Conservation (phyloP, 2,888 invertebrate genomes). For the Congeria kusceri region DNA sequence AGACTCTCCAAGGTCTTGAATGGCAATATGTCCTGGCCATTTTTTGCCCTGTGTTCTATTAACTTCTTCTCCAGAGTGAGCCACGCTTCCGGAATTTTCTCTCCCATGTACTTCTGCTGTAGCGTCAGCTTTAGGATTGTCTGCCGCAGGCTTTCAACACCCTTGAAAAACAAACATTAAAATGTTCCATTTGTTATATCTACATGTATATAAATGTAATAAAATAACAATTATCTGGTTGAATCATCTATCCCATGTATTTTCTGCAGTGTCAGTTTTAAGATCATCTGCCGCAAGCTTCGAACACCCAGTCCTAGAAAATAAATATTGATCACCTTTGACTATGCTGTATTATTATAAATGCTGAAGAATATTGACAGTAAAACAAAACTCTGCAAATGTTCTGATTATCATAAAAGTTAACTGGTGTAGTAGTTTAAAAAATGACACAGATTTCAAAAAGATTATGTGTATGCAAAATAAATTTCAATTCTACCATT, state of each 20-base stretch:
- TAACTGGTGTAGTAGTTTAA: too few relatives aligned
- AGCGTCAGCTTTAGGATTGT: constrained; percentile 77
- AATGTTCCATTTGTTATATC: not conserved
- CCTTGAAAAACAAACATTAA: constrained; percentile 71
- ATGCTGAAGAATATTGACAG: too few relatives aligned
- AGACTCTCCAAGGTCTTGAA: constrained; percentile 66
- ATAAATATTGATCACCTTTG: not conserved
- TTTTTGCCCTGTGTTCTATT: constrained; percentile 65
- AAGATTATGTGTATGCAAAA: too few relatives aligned
- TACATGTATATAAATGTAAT: not conserved
- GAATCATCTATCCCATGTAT: constrained; percentile 85
- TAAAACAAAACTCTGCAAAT: too few relatives aligned
- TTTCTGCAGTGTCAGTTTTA: constrained; percentile 80
- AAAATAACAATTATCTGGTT: not conserved
- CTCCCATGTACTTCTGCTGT: constrained; percentile 84
- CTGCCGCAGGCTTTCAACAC: constrained; percentile 74
- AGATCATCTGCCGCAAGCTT: constrained; percentile 73
- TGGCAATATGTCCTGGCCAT: constrained; percentile 63
- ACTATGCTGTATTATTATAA: too few relatives aligned
- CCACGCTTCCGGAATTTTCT: constrained; percentile 84
- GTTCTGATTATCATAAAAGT: too few relatives aligned
- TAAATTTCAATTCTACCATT: too few relatives aligned
- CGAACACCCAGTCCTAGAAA: constrained; percentile 77
- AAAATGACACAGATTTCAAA: too few relatives aligned
- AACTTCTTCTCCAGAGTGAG: constrained; percentile 81